Evolutionary conservation across 2,113 vertebrate species (phyloP).

Genomic region (Spea bombifrons): DNA sequence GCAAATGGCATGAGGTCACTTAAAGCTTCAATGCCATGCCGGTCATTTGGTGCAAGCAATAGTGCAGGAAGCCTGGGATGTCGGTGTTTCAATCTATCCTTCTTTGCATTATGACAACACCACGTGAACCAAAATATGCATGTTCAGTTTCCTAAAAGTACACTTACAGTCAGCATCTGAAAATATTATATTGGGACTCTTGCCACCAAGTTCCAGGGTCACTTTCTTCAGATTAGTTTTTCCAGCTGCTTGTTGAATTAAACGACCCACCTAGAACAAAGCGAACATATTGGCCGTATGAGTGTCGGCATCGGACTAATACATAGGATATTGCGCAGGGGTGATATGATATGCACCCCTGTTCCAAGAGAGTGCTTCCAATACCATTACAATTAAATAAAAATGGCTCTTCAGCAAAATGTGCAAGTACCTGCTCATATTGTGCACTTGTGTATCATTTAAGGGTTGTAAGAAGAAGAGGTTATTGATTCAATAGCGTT

Average conservation of each 20-base stretch:
- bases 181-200: conserved; percentile 94
- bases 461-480: too few species aligned
- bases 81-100: too few species aligned
- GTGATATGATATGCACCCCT: background rate
- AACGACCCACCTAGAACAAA: conserved; percentile 78
- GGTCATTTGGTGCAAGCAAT: too few species aligned
- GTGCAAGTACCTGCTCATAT: too few species aligned
- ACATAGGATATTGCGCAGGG: background rate
- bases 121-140: background rate
- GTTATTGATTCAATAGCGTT: background rate
- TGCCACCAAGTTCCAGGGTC: conserved; percentile 92
- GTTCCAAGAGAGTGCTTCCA: too few species aligned
- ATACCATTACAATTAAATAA: too few species aligned
- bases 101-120: too few species aligned
- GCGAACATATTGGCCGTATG: background rate
- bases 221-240: conserved; percentile 91
- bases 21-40: too few species aligned
- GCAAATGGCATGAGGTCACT: too few species aligned
- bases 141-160: background rate
- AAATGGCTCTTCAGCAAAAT: too few species aligned
- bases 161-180: conserved; percentile 77
- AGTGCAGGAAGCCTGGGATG: too few species aligned
- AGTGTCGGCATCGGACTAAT: background rate
- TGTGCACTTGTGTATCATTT: too few species aligned
- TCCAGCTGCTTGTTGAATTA: conserved; percentile 88